Conservation (phyloP, 1,140 invertebrate species). For the Drosophila repleta region DNA sequence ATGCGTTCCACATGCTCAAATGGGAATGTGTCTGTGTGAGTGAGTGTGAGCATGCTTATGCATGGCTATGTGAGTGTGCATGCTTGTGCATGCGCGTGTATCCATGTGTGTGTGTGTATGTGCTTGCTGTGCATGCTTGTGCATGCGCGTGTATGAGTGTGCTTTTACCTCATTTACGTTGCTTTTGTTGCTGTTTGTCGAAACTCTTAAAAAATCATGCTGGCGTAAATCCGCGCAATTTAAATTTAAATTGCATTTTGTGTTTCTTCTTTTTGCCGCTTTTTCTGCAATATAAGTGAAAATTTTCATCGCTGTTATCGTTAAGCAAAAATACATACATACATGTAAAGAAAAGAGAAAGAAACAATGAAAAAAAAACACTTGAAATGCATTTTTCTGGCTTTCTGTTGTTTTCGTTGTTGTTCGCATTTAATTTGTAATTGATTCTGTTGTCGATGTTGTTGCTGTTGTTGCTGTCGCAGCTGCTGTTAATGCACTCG, state of each 20-base stretch:
- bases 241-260: constrained; percentile 77
- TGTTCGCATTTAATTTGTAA: constrained; percentile 44
- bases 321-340: constrained; percentile 40
- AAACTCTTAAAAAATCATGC: constrained; percentile 71
- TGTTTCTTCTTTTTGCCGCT: constrained; percentile 19
- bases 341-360: too few relatives aligned
- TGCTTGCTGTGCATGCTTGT: not conserved
- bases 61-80: not conserved
- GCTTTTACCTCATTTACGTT: constrained; percentile 57
- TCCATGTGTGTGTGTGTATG: constrained; percentile 12
- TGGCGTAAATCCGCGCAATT: constrained; percentile 77
- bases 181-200: constrained; percentile 43
- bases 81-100: not conserved
- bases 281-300: constrained; percentile 42
- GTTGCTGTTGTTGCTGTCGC: constrained; percentile 8
- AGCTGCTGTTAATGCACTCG: constrained; percentile 44
- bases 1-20: constrained; percentile 52
- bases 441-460: constrained; percentile 32
- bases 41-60: constrained; percentile 2
- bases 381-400: constrained; percentile 32
- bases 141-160: constrained; percentile 6
- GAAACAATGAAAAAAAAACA: constrained; percentile 36
- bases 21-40: constrained; percentile 6
- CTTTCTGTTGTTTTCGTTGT: constrained; percentile 14
- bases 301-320: constrained; percentile 47